Evolutionary conservation across 2,888 invertebrate species (phyloP).

Genomic region (Papilio elwesi): DNA sequence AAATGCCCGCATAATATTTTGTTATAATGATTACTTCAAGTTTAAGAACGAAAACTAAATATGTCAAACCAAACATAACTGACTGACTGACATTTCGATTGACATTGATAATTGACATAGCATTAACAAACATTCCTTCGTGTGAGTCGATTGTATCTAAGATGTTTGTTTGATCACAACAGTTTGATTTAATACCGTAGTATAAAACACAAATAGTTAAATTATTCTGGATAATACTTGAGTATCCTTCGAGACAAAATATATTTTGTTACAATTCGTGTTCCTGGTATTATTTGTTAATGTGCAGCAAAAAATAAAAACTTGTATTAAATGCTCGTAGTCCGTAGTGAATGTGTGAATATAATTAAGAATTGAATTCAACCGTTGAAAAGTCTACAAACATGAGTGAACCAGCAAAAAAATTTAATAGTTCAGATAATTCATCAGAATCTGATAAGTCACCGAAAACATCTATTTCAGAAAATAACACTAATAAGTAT

Average conservation of each 20-base stretch:
- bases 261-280: neutral
- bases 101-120: no score
- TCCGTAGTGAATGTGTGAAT: neutral
- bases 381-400: neutral
- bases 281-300: neutral
- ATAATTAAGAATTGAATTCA: neutral
- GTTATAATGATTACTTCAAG: no score
- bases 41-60: no score
- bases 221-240: no score
- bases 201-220: no score
- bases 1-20: no score
- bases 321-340: neutral
- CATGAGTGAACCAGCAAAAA: constrained; percentile 32
- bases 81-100: no score
- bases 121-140: no score
- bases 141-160: no score
- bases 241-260: neutral
- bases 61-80: no score
- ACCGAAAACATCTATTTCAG: constrained; percentile 18
- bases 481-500: constrained; percentile 46
- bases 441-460: constrained; percentile 25
- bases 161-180: no score
- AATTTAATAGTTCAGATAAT: constrained; percentile 40
- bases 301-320: neutral
- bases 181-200: no score